Evolutionary conservation across 2,888 invertebrate species (phyloP).

Genomic region (Electrophaes corylata): DNA sequence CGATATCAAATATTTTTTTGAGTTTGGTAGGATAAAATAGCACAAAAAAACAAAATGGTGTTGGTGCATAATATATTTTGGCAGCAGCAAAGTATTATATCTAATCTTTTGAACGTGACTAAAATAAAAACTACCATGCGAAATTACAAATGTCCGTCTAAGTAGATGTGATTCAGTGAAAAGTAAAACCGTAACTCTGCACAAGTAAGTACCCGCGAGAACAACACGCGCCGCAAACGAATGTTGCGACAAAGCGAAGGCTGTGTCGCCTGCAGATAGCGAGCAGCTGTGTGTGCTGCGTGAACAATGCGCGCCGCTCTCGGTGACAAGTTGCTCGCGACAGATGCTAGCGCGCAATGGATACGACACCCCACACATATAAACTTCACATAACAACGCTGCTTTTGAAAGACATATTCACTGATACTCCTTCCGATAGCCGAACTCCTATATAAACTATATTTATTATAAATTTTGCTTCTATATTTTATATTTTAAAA

Average conservation of each 20-base stretch:
- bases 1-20: too few relatives aligned
- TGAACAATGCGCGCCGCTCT: constrained; percentile 9
- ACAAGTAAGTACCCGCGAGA: not conserved
- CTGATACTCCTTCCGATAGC: too few relatives aligned
- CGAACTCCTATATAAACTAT: too few relatives aligned
- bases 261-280: constrained; percentile 10
- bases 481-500: too few relatives aligned
- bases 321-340: not conserved
- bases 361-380: not conserved
- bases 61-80: too few relatives aligned
- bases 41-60: too few relatives aligned
- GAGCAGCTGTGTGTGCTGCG: not conserved
- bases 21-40: too few relatives aligned
- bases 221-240: constrained; percentile 5
- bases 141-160: too few relatives aligned
- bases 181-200: not conserved
- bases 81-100: too few relatives aligned
- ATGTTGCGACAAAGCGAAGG: constrained; percentile 11
- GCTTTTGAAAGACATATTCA: not conserved
- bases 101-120: too few relatives aligned
- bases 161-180: not conserved
- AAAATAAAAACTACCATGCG: too few relatives aligned
- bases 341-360: constrained; percentile 1
- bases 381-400: not conserved
- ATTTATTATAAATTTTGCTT: too few relatives aligned